Conservation (phyloP, 2,888 invertebrate genomes). For the Callimorpha dominula region DNA sequence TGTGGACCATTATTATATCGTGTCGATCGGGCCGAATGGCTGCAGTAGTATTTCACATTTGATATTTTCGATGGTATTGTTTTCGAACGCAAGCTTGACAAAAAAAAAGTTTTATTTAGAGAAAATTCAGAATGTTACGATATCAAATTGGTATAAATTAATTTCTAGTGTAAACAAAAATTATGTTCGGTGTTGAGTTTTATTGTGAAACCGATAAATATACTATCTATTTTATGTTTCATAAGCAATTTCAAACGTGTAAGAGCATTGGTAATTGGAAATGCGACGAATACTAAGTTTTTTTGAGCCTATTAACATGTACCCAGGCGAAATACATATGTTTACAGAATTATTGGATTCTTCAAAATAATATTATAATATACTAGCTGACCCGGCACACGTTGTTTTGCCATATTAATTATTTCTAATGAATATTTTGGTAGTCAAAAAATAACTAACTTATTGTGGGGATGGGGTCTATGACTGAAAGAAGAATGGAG, state of each 20-base stretch:
- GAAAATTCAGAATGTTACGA: background rate
- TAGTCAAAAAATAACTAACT: no score
- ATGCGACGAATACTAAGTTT: no score
- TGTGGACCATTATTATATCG: conserved; percentile 49
- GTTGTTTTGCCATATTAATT: no score
- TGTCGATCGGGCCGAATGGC: conserved; percentile 39
- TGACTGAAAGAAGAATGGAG: no score
- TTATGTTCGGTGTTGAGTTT: background rate
- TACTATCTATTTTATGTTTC: background rate
- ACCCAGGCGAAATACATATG: no score
- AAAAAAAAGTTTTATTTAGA: background rate
- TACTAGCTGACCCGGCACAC: no score
- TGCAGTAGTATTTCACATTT: conserved; percentile 31
- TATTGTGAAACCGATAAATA: conserved; percentile 1
- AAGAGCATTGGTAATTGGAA: no score
- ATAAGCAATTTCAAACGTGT: background rate
- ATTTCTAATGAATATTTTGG: no score
- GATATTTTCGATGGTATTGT: conserved; percentile 25
- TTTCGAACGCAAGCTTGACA: conserved; percentile 20
- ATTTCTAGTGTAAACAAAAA: conserved; percentile 12
- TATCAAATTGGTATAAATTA: conserved; percentile 8
- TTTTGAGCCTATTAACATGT: no score
- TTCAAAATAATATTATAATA: no score
- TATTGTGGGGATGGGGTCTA: no score
- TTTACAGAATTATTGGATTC: no score